Base-by-base conservation (phyloP, 2,113 vertebrate genomes). In the Sinocyclocheilus maitianheensis region DNA sequence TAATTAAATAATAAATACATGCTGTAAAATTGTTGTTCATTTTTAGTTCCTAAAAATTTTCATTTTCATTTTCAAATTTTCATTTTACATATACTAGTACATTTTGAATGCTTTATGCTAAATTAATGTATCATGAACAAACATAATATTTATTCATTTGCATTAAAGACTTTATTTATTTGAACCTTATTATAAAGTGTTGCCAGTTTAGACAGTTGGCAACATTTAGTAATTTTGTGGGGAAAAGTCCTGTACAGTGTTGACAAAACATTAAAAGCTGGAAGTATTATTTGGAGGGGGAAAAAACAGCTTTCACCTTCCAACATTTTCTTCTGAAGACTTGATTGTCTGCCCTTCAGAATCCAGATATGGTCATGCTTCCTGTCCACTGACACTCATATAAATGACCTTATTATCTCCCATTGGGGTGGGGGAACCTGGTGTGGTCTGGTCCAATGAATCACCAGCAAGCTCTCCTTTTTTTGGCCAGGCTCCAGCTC, bases 371-470 rank as follows among this genome's bases (percentile, higher is more conserved):
- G 78, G 77, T 77, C 40, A 18, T 84, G 77, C 76, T 88, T 89
- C 81, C 89, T 82, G 72, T 88, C 78, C 72, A 67, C 51, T 91
- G 91, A 91, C 88, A 89, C 87, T 80, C 89, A 90, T 94, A 94
- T 93, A 94, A 93, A 96, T 96, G 93, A 91, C 87, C 71, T 83
- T 90, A 90, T 94, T 94, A 94, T 94, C 91, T 91, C 92, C 92
- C 91, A 92, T 91, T 87, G 88, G 91, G 91, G 92, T 90, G 92
- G 82, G 65, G 71, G 51, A 83, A 86, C 71, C 85, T 86, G 82
- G 87, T 83, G 79, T 48, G 71, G 81, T 79, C 88, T 84, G 63
- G 86, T 76, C 87, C 78, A 87, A 88, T 89, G 89, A 91, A 91
- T 91, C 90, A 90, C 60, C 34, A 63, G 74, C 72, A 84, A 65